A percentile compares a stretch with the other conserved stretches of the same genome.
These are phyloP conservation scores for Sialis lutaria DNA, from an alignment of 2,888 invertebrate genomes.

Conservation along the genomic window DNA sequence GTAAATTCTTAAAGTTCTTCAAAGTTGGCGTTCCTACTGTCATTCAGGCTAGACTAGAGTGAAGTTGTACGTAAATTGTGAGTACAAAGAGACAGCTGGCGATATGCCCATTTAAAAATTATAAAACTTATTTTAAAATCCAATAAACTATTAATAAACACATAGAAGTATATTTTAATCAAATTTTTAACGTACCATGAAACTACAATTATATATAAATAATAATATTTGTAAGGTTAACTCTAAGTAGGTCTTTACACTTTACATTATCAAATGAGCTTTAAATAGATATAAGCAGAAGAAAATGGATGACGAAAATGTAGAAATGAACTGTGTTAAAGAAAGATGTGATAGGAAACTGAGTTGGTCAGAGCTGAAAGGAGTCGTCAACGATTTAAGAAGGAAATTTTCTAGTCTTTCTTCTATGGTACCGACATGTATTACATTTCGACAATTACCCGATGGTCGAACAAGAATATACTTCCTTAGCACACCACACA, in stretches of 20 bases:
- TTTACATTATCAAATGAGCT: background rate
- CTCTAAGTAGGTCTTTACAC: slow-evolving; percentile 2
- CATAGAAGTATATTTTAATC: background rate
- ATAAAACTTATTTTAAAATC: background rate
- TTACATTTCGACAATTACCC: slow-evolving; percentile 59
- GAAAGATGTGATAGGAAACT: slow-evolving; percentile 15
- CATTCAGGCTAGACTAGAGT: background rate
- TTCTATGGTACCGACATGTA: slow-evolving; percentile 65
- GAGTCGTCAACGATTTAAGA: slow-evolving; percentile 63
- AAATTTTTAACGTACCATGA: background rate
- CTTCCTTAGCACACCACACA: slow-evolving; percentile 74
- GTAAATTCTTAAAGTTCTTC: no score
- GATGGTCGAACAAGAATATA: slow-evolving; percentile 75
- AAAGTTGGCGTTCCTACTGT: background rate
- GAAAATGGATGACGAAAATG: slow-evolving; percentile 4
- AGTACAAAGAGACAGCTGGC: background rate
- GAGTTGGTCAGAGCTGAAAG: slow-evolving; percentile 65
- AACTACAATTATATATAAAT: background rate
- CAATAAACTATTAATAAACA: background rate
- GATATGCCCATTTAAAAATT: background rate
- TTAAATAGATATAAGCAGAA: background rate
- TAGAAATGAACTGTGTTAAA: background rate
- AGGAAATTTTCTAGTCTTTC: slow-evolving; percentile 62
- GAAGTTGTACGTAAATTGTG: background rate
- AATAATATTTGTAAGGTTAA: slow-evolving; percentile 2